phyloP scores from a whole-genome alignment of 2,797 vertebrate species.

The Hydrocynus forskahlii region DNA sequence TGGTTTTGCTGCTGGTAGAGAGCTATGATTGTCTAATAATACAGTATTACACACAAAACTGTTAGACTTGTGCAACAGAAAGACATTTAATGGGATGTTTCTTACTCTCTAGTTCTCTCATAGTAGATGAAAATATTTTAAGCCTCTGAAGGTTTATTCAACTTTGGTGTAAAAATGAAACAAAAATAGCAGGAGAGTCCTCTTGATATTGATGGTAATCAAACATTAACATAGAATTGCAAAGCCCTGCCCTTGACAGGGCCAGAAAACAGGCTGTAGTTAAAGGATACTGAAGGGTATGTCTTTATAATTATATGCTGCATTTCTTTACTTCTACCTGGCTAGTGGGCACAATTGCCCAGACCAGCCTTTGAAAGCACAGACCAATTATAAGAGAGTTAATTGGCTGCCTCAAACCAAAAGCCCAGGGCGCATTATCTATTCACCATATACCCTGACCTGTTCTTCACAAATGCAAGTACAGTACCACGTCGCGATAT shows the following conservation, averaged over 20 bases:
- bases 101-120: background rate
- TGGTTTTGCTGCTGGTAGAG: background rate
- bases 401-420: conserved; percentile 65
- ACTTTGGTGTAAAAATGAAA: background rate
- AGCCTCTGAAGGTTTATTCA: background rate
- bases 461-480: conserved; percentile 6
- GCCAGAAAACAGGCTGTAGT: conserved; percentile 11
- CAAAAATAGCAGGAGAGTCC: background rate
- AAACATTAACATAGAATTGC: conserved; percentile 19
- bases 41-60: background rate
- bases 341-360: conserved; percentile 71
- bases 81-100: conserved; percentile 7
- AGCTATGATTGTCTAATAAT: background rate
- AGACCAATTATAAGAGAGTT: conserved; percentile 66
- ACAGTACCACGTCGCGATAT: conserved; percentile 3
- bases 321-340: conserved; percentile 47
- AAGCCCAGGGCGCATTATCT: conserved; percentile 50
- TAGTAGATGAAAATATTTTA: background rate
- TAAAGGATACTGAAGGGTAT: conserved; percentile 32
- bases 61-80: background rate
- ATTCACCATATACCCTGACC: conserved; percentile 37
- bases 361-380: conserved; percentile 56
- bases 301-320: conserved; percentile 42
- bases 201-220: background rate
- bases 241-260: conserved; percentile 4